These are phyloP conservation scores for Lipophrys pholis DNA, from an alignment of 2,113 vertebrate species.

Conservation along the genomic window DNA sequence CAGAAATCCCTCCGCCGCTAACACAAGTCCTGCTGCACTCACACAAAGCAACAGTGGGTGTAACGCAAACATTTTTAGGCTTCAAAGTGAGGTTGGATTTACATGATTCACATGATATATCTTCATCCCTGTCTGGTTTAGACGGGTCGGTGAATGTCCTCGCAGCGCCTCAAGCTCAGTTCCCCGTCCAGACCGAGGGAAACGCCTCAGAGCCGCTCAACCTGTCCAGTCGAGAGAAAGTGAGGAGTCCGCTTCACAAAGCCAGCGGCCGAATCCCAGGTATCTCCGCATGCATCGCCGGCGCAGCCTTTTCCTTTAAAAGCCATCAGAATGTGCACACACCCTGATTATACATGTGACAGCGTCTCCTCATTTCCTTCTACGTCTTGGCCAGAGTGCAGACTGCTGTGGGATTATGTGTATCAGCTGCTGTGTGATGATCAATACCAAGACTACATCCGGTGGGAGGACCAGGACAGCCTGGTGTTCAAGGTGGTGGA, in stretches of 20 bases:
- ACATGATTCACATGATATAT: neutral
- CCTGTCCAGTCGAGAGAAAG: conserved; percentile 71
- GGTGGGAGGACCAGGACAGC: conserved; percentile 88
- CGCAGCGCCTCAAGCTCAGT: neutral
- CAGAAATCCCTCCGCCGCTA: conserved; percentile 3
- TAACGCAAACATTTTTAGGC: neutral
- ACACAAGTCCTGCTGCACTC: neutral
- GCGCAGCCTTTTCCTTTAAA: too few species aligned
- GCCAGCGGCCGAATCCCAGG: conserved; percentile 83
- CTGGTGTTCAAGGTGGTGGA: conserved; percentile 89
- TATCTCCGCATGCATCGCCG: conserved; percentile 13
- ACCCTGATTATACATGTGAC: neutral
- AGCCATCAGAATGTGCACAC: too few species aligned
- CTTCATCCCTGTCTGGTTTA: neutral
- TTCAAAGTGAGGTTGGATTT: neutral
- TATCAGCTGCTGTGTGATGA: conserved; percentile 89
- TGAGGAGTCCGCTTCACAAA: conserved; percentile 44
- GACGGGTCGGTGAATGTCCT: conserved; percentile 18
- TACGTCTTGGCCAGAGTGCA: conserved; percentile 84
- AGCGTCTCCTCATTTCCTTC: neutral
- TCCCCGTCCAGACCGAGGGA: conserved; percentile 1
- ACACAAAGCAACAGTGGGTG: conserved; percentile 46
- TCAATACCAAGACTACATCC: conserved; percentile 88
- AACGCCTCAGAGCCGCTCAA: conserved; percentile 78
- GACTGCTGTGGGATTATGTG: conserved; percentile 91